A percentile compares a stretch with the other conserved stretches of the same genome.
phyloP scores from a whole-genome alignment of 1,140 invertebrate genomes.

The Gryllus bimaculatus region DNA sequence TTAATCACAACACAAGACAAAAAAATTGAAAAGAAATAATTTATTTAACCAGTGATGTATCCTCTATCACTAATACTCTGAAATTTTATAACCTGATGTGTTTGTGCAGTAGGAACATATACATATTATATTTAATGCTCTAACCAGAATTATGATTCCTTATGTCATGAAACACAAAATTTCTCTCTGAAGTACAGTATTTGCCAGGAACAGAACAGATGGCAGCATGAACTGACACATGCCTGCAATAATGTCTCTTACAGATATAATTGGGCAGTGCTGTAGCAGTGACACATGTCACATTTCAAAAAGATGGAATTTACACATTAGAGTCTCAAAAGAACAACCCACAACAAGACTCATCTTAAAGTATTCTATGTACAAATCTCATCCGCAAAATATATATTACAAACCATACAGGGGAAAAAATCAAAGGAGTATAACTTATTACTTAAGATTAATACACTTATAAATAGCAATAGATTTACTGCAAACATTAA shows the following conservation, averaged over 20 bases:
- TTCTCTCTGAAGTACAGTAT: not conserved
- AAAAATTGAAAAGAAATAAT: too few species aligned
- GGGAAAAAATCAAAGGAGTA: not conserved
- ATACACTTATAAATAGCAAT: not conserved
- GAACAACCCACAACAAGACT: not conserved
- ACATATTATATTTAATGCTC: too few species aligned
- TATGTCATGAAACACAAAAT: not conserved
- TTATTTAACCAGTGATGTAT: too few species aligned
- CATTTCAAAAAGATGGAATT: not conserved
- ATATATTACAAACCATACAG: conserved; percentile 5
- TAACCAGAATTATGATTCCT: too few species aligned
- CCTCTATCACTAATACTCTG: too few species aligned
- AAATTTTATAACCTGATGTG: too few species aligned
- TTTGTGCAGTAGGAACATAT: too few species aligned
- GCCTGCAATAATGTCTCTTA: not conserved
- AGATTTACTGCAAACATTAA: not conserved
- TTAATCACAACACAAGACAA: too few species aligned
- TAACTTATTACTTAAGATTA: conserved; percentile 3
- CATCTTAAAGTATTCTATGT: not conserved
- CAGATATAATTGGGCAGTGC: not conserved
- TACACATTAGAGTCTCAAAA: not conserved
- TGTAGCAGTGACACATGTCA: not conserved
- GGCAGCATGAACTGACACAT: not conserved
- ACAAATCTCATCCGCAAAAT: not conserved
- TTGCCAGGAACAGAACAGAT: not conserved